Evolutionary conservation across 2,797 vertebrate species (phyloP).

Genomic region (Chaunax sp.): DNA sequence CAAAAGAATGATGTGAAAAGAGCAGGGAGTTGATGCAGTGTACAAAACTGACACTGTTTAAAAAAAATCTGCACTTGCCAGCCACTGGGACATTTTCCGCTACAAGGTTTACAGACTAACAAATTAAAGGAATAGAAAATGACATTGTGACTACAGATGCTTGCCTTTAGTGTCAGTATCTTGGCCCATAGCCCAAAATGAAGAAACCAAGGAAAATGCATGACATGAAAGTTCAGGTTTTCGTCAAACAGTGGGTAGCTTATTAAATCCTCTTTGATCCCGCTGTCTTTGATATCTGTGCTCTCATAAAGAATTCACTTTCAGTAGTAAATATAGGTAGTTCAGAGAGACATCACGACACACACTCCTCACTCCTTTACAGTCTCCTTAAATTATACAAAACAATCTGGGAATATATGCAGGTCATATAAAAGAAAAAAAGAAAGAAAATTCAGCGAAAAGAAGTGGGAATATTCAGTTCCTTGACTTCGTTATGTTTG

Average conservation of each 20-base stretch:
- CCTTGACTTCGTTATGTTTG: conserved; percentile 48
- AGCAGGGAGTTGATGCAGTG: conserved; percentile 57
- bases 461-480: conserved; percentile 40
- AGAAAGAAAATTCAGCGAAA: conserved; percentile 12
- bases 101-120: conserved; percentile 91
- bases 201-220: conserved; percentile 89
- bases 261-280: conserved; percentile 99
- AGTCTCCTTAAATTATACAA: conserved; percentile 88
- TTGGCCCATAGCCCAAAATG: conserved; percentile 86
- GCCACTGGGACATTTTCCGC: conserved; percentile 82
- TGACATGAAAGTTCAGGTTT: conserved; percentile 92
- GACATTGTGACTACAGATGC: conserved; percentile 94
- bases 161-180: conserved; percentile 91
- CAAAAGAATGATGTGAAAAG: conserved; percentile 40
- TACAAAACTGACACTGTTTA: conserved; percentile 64
- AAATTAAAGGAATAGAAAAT: conserved; percentile 93
- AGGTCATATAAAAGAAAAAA: conserved; percentile 53
- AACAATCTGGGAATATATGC: conserved; percentile 80
- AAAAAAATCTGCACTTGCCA: conserved; percentile 64
- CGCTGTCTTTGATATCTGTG: conserved; percentile 96
- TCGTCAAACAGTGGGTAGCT: conserved; percentile 96
- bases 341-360: conserved; percentile 98
- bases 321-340: conserved; percentile 99
- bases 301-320: conserved; percentile 99
- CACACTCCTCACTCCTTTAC: conserved; percentile 87